phyloP scores from a whole-genome alignment of 2,888 invertebrate species.

The Euclidia mi region DNA sequence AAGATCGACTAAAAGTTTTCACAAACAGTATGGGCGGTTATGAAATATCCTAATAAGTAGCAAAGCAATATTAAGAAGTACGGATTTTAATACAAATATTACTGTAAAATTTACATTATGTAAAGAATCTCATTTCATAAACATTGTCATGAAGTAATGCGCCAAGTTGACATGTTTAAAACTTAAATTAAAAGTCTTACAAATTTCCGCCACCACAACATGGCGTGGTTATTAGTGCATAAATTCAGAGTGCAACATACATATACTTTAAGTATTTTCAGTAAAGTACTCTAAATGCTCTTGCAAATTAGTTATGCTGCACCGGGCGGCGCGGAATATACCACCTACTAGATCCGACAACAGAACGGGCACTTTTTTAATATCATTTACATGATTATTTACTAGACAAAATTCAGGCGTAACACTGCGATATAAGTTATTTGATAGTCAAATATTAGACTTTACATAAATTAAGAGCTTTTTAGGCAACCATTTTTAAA shows the following conservation, averaged over 20 bases:
- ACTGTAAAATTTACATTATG: too few species aligned
- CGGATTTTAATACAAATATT: too few species aligned
- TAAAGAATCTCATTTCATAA: too few species aligned
- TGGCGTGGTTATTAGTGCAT: conserved; percentile 24
- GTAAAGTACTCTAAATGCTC: conserved; percentile 33
- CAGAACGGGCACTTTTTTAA: conserved; percentile 26
- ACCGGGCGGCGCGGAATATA: conserved; percentile 18
- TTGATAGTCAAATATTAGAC: conserved; percentile 3
- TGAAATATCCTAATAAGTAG: too few species aligned
- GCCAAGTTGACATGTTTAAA: conserved; percentile 4
- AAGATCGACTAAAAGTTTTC: too few species aligned
- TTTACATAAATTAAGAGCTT: not conserved
- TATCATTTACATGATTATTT: conserved; percentile 24
- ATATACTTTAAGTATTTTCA: conserved; percentile 45
- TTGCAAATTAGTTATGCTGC: conserved; percentile 41
- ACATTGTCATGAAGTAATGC: conserved; percentile 1
- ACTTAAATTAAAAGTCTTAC: conserved; percentile 12
- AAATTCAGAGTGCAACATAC: conserved; percentile 36
- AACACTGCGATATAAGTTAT: not conserved
- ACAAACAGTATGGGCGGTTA: too few species aligned
- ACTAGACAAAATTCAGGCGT: not conserved
- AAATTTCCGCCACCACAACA: conserved; percentile 24
- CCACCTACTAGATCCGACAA: conserved; percentile 28
- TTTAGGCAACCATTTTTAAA: not conserved
- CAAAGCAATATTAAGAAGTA: too few species aligned